These are phyloP conservation scores for Actenoides lindsayi DNA, from an alignment of 2,113 vertebrate species.

Conservation along the genomic window DNA sequence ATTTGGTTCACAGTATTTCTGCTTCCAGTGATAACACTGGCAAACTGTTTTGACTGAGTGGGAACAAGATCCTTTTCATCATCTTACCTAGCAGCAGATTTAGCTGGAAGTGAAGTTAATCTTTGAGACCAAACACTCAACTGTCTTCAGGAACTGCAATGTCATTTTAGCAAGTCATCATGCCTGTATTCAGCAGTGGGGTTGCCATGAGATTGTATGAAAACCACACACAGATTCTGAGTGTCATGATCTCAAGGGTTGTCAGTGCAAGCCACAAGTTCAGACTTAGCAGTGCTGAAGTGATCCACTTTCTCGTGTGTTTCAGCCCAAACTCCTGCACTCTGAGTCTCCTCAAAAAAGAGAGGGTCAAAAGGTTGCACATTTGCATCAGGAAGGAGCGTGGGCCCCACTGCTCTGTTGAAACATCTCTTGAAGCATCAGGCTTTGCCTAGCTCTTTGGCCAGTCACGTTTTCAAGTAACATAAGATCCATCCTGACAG, in stretches of 20 bases:
- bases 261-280: neutral
- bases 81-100: neutral
- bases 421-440: neutral
- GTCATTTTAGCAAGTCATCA: neutral
- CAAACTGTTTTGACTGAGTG: neutral
- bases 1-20: neutral
- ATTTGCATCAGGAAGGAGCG: neutral
- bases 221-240: neutral
- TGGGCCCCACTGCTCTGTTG: neutral
- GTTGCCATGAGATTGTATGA: neutral
- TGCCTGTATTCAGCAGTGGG: neutral
- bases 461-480: neutral
- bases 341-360: neutral
- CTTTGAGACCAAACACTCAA: neutral
- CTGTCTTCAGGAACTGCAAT: neutral
- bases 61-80: neutral
- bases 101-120: neutral
- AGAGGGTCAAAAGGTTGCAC: rapidly evolving
- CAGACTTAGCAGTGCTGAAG: neutral
- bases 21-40: neutral
- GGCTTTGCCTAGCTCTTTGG: neutral
- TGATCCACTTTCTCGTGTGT: neutral
- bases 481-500: neutral
- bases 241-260: neutral
- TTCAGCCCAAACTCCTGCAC: neutral